phyloP scores from a whole-genome alignment of 2,888 invertebrate genomes.

The Coecobrya sp. region DNA sequence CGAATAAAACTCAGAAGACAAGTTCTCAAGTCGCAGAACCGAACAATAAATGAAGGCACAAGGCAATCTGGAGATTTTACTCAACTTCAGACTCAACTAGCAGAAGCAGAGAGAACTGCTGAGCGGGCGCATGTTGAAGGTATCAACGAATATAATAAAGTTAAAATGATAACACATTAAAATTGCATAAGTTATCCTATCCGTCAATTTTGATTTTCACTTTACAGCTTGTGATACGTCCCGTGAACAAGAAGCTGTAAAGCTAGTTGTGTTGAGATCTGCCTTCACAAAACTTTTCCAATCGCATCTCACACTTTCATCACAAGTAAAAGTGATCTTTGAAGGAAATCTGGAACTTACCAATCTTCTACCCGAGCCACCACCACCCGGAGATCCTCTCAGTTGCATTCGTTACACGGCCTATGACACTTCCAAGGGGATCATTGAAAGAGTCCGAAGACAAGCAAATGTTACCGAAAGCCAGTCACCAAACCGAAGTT shows the following conservation, averaged over 20 bases:
- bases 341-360: constrained; percentile 88
- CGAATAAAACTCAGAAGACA: constrained; percentile 84
- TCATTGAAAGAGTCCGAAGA: constrained; percentile 83
- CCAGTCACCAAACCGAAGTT: neutral
- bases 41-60: constrained; percentile 80
- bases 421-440: constrained; percentile 83
- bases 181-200: too few relatives aligned
- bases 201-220: too few relatives aligned
- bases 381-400: constrained; percentile 85
- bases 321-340: constrained; percentile 88
- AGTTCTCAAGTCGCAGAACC: constrained; percentile 85
- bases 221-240: constrained; percentile 88
- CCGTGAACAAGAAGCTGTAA: constrained; percentile 89
- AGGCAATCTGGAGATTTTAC: constrained; percentile 87
- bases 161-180: neutral
- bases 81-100: constrained; percentile 88
- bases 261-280: constrained; percentile 89
- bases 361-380: constrained; percentile 88
- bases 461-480: constrained; percentile 69
- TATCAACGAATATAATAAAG: constrained; percentile 83
- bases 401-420: constrained; percentile 85
- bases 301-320: constrained; percentile 88
- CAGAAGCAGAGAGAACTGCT: constrained; percentile 88
- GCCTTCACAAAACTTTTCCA: constrained; percentile 88
- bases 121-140: constrained; percentile 89